Evolutionary conservation across 92 coral and sea anemone genomes (phyloP), one percentile per base, ranked within the genome.

Genomic region (Palythoa grandiflora): DNA sequence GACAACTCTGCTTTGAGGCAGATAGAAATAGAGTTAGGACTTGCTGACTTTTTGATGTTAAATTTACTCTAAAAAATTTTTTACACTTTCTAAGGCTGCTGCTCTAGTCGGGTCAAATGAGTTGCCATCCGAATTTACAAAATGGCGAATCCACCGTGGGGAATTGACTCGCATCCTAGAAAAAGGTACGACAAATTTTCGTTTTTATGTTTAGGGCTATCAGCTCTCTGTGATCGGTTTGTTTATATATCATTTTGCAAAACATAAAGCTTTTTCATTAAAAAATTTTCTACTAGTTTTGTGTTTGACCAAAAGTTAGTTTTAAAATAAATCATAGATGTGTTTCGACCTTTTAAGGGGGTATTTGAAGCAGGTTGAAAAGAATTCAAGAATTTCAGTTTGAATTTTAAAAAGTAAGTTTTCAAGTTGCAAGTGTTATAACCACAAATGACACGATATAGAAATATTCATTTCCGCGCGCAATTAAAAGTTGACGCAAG

Each of bases 81-180:
- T 35, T 38, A 20, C 17, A 19, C 61, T 14, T 80, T 17, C 14
- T 0, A 47, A 37, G 53, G 60, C 15, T 44, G 16, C 61, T 37
- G 38, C 68, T 28, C 66, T 68, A 77, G 53, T 77, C 63, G 14
- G 6, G 20, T 38, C 63, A 48, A 65, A 81, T 81, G 86, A 37
- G 19, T 61, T 68, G 75, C 44, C 17, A 40, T 13, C 16, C 38
- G n/a, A 38, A 21, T 47, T 44, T 21, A 38, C 20, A 19, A 65
- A 44, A 81, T 81, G 86, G 86, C 86, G 66, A 81, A 81, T 68
- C 86, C 86, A 44, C 86, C 86, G 11, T 81, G 86, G 86, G 86
- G 86, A 12, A 81, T 81, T 68, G 86, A 81, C 36, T 65, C 47
- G 48, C 86, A 81, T 81, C 86, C 86, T 75, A 44, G 75, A 44